Evolutionary conservation across 2,113 vertebrate genomes (phyloP), one percentile per base, ranked within the genome.

Genomic region (Neolamprologus modestus): DNA sequence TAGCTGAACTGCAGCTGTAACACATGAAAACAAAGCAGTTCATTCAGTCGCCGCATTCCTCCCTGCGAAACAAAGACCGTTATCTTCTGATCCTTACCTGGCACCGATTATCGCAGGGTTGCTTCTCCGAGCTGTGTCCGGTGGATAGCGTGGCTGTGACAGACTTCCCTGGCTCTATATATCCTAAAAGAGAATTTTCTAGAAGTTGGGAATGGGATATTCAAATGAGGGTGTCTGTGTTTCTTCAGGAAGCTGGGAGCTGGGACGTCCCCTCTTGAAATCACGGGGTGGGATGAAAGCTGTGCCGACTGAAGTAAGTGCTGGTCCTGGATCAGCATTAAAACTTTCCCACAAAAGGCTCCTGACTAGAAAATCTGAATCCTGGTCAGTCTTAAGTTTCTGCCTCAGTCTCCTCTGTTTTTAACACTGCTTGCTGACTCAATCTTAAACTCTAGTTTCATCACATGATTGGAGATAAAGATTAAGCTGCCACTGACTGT

Each of bases 131-230:
- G 37, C 35, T 50, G 81, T 53, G 90, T 93, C 84, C 81, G 26
- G 78, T 68, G 84, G 84, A 84, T 79, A 84, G 57, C 1, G 9
- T 53, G 7, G 14, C 85, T 81, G 66, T 14, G 19, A 50, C n/a
- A 12, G 13, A 6, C 84, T 73, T 88, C n/a, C n/a, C 87, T 52
- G 52, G 89, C 84, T 84, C 91, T 97, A 87, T 97, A 96, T 97
- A 97, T 8, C 86, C 92, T 68, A 54, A 81, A 86, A 92, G 84
- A 94, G 97, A 98, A 98, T 92, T 93, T 98, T 98, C 98, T 97
- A 94, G 97, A 98, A 98, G 94, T 54, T 96, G 96, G 96, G 95
- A 96, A 93, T 94, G 92, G 93, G 82, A 82, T 96, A 96, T 96
- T 95, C 86, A 95, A 96, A 97, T 96, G 91, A 96, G 94, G 90